Conservation (phyloP, 2,797 vertebrate species). For the Anabacerthia variegaticeps region DNA sequence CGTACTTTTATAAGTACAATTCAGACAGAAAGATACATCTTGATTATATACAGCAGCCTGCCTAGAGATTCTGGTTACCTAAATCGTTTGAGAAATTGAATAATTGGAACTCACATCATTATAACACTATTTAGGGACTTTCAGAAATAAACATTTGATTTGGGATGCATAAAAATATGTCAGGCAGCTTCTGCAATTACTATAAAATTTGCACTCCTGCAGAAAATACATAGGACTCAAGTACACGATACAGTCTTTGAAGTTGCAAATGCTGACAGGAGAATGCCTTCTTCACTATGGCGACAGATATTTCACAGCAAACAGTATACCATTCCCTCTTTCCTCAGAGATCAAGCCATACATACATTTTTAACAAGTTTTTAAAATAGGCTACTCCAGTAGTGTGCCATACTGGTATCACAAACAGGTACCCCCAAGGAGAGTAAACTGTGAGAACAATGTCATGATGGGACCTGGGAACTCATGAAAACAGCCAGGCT, state of each 20-base stretch:
- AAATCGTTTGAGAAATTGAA: neutral
- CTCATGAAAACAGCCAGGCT: neutral
- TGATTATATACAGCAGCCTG: neutral
- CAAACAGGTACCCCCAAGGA: neutral
- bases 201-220: neutral
- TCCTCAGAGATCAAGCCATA: neutral
- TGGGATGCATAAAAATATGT: neutral
- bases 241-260: accelerated
- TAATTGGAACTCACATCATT: neutral
- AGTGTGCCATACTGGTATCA: neutral
- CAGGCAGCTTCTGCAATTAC: neutral
- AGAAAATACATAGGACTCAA: neutral
- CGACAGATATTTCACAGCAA: neutral
- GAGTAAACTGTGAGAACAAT: neutral
- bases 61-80: neutral
- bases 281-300: neutral
- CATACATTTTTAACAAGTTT: neutral
- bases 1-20: neutral
- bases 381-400: neutral
- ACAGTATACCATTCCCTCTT: neutral
- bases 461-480: accelerated
- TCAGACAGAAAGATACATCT: neutral
- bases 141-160: neutral
- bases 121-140: neutral
- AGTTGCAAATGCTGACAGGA: neutral